Evolutionary conservation across 2,888 invertebrate species (phyloP), one percentile per base, ranked within the genome.

Genomic region (Rhimphoctona megacephalus): DNA sequence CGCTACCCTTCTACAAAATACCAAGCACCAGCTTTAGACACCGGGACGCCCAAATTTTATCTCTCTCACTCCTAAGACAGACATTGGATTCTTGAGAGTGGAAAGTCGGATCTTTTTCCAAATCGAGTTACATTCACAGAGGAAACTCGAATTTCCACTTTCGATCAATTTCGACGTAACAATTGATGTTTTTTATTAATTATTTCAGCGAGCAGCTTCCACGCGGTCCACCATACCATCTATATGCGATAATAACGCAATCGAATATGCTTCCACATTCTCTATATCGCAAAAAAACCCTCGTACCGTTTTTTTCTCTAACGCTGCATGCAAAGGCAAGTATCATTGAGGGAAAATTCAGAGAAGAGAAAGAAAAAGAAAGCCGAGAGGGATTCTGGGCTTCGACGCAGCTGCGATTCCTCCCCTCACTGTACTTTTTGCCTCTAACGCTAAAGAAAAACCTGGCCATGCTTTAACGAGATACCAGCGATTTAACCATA

Each of bases 41-140:
- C 72, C 80, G 66, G 25, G 85, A 72, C 85, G 81, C 72, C 76
- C 39, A 19, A 74, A 77, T 52, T 76, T 61, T 0, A 9, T 49
- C 57, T 73, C 67, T 54, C n/a, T 73, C 73, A 22, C 66, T 49
- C 49, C 57, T 17, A 36, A 0, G 61, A 14, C 67, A 52, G 30
- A 5, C 17, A 25, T 46, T 57, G 25, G 11, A 57, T 36, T 77
- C 52, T 66, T 67, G 66, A 54, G 46, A 77, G 81, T 78, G 54
- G 39, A 73, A 46, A 81, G 46, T 78, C 77, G n/a, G 61, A 46
- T 85, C 52, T 72, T 77, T 54, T 43, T 14, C n/a, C 25, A 72
- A 81, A 85, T 81, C 57, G 54, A 81, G 77, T 78, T 67, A 73
- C 72, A 77, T 54, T 54, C 39, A 30, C 22, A 19, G 22, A n/a